These are phyloP conservation scores for Azemiops feae DNA, from an alignment of 2,113 vertebrate species.

Conservation along the genomic window DNA sequence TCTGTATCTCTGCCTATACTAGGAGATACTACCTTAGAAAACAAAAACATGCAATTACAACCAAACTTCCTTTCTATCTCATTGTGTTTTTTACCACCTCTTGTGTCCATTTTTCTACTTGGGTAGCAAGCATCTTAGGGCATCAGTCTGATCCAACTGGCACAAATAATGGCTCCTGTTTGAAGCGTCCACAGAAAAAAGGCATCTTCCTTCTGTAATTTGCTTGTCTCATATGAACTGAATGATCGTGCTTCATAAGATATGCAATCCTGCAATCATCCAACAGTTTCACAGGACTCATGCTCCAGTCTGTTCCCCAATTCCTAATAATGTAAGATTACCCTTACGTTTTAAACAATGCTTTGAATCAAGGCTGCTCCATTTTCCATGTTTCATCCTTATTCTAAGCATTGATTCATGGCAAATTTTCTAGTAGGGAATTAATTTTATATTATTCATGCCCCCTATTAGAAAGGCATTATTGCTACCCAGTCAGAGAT, in stretches of 20 bases:
- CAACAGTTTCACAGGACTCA: not conserved
- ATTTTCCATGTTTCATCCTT: not conserved
- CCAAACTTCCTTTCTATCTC: not conserved
- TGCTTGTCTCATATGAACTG: not conserved
- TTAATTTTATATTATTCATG: not conserved
- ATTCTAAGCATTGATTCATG: not conserved
- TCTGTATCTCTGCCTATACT: not conserved
- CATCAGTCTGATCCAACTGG: not conserved
- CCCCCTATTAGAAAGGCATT: not conserved
- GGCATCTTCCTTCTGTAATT: not conserved
- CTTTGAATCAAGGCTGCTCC: not conserved
- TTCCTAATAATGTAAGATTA: not conserved
- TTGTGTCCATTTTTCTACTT: not conserved
- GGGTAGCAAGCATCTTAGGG: not conserved
- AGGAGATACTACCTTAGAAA: not conserved
- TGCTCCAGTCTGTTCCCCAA: not conserved
- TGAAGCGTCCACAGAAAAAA: not conserved
- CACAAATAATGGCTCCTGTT: not conserved
- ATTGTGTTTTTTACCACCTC: not conserved
- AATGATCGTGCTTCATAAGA: not conserved
- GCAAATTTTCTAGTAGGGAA: not conserved
- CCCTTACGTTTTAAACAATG: not conserved
- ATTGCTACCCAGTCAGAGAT: not conserved
- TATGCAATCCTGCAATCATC: not conserved
- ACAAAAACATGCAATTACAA: not conserved